Evolutionary conservation across 2,113 vertebrate genomes (phyloP).

Genomic region (Coryphaenoides rupestris): DNA sequence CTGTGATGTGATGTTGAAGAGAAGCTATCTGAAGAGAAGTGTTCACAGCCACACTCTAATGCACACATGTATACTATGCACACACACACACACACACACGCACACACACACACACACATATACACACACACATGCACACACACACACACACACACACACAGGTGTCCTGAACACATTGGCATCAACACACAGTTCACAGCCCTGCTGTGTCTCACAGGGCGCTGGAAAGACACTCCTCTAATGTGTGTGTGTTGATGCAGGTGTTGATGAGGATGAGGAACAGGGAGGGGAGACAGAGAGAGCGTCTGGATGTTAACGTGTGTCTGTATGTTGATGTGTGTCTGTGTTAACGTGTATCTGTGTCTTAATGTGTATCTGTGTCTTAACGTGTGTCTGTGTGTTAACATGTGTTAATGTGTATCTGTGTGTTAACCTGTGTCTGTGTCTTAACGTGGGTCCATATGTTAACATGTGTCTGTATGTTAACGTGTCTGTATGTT

Average conservation of each 20-base stretch:
- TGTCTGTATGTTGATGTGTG: background rate
- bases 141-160: background rate
- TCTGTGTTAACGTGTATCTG: no score
- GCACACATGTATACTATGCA: background rate
- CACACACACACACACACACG: no score
- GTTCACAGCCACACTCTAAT: background rate
- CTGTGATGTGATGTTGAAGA: background rate
- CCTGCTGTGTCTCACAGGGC: background rate
- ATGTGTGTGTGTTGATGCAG: background rate
- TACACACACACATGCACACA: no score
- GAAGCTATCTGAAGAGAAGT: background rate
- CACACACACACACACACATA: background rate
- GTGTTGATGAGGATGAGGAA: background rate
- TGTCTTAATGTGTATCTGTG: no score
- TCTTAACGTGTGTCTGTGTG: no score
- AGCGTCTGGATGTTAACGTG: background rate
- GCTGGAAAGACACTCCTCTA: no score
- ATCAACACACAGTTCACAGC: slow-evolving; percentile 2
- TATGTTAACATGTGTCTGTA: no score
- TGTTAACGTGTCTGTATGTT: no score
- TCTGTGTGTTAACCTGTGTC: no score
- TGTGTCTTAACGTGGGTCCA: no score
- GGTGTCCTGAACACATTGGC: background rate
- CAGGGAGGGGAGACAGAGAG: no score
- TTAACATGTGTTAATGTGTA: no score